These are phyloP conservation scores for Urocyon cinereoargenteus DNA, from an alignment of 2,797 vertebrate species.

Conservation along the genomic window DNA sequence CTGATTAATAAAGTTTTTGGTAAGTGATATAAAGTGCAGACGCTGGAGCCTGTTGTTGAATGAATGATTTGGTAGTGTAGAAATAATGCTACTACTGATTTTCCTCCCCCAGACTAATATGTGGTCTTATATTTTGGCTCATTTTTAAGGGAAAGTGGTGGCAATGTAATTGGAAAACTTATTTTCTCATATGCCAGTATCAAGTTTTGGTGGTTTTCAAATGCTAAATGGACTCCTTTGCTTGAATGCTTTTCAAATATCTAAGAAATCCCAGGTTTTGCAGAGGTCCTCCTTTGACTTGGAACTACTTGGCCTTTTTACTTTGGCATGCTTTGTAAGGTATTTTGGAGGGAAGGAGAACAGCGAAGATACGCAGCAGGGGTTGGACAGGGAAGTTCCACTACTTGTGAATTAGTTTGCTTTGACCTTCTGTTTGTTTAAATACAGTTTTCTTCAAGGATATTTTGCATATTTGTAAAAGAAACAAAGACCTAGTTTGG, in stretches of 20 bases:
- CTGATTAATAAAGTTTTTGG: background rate
- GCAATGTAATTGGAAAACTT: background rate
- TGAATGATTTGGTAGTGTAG: background rate
- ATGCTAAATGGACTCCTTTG: background rate
- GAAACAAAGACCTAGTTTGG: background rate
- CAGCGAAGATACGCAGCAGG: background rate
- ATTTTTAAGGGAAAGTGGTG: background rate
- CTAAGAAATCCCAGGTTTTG: background rate
- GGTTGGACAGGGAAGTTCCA: background rate
- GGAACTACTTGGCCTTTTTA: conserved; percentile 2
- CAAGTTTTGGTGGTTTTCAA: background rate
- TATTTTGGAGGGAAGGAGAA: background rate
- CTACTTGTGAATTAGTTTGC: background rate
- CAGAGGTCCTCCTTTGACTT: background rate
- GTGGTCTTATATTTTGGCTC: conserved; percentile 4
- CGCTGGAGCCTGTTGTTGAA: conserved; percentile 13
- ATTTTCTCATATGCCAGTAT: conserved; percentile 4
- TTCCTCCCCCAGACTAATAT: background rate
- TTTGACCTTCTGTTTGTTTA: conserved; percentile 35
- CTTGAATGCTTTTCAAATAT: background rate
- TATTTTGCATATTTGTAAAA: conserved; percentile 47
- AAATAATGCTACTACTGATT: background rate
- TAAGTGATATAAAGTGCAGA: background rate
- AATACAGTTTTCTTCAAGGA: background rate
- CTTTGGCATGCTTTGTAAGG: background rate